These are phyloP conservation scores for Nesoenas mayeri DNA, from an alignment of 2,113 vertebrate species.

Conservation along the genomic window DNA sequence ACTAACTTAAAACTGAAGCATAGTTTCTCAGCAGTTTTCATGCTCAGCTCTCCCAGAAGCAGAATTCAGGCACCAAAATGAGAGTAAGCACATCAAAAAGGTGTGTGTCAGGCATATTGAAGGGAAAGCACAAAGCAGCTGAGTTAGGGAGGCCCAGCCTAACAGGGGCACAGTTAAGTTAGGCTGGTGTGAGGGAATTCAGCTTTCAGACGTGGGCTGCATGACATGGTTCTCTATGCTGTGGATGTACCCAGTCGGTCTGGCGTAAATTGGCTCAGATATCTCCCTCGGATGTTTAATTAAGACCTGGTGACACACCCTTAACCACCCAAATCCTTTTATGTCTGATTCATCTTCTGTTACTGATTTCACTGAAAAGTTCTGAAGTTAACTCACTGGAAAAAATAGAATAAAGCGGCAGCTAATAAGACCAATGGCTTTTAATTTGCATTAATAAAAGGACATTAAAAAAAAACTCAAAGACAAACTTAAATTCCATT, in stretches of 20 bases:
- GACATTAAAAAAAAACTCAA: neutral
- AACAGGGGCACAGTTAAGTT: neutral
- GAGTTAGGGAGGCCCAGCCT: neutral
- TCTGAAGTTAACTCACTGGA: conserved; percentile 16
- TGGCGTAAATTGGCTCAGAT: conserved; percentile 34
- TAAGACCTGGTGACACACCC: conserved; percentile 58
- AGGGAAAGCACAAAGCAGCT: neutral
- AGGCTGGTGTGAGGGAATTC: neutral
- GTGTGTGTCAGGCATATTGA: neutral
- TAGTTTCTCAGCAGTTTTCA: neutral
- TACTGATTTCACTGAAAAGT: conserved; percentile 67
- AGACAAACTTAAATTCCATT: conserved; percentile 46
- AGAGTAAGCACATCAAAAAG: neutral
- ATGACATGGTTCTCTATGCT: neutral
- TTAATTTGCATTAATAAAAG: conserved; percentile 63
- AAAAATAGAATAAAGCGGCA: conserved; percentile 18
- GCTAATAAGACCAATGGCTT: conserved; percentile 43
- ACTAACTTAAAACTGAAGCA: neutral
- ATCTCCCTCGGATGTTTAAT: conserved; percentile 64
- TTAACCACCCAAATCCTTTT: conserved; percentile 65
- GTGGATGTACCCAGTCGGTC: neutral
- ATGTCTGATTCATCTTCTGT: conserved; percentile 65
- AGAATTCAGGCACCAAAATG: neutral
- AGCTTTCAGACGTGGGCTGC: neutral
- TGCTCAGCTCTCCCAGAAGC: neutral